Conservation (phyloP, 1,140 invertebrate species). For the Heterodera carotae region DNA sequence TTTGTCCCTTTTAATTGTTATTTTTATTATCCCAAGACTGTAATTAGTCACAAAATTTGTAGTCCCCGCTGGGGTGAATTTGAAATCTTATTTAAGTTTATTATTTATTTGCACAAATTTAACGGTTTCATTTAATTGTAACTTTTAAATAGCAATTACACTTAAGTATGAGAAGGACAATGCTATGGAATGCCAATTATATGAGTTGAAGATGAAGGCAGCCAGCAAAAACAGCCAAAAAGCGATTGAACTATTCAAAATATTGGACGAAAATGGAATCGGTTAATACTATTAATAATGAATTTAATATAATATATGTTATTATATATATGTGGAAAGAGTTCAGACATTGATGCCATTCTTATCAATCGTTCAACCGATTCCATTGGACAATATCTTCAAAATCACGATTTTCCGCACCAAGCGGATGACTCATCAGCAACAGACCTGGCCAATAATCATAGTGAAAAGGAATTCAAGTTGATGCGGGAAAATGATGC, state of each 20-base stretch:
- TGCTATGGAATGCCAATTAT: slow-evolving; percentile 17
- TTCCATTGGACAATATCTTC: background rate
- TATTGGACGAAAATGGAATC: slow-evolving; percentile 31
- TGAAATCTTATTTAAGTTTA: no score
- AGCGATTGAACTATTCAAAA: slow-evolving; percentile 28
- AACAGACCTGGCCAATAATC: background rate
- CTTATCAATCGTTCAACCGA: background rate
- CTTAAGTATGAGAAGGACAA: slow-evolving; percentile 36
- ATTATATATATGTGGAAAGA: background rate
- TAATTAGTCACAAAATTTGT: no score
- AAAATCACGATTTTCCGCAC: background rate
- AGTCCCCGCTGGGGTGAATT: no score
- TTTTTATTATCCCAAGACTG: no score
- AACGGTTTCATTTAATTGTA: background rate
- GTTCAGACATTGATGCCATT: slow-evolving; percentile 27
- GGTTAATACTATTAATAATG: no score
- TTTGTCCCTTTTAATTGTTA: no score
- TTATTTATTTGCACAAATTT: no score
- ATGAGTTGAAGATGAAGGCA: slow-evolving; percentile 15
- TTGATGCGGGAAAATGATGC: slow-evolving; percentile 33
- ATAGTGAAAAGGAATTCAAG: slow-evolving; percentile 16
- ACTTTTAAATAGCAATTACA: background rate
- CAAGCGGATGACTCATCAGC: background rate
- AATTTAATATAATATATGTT: slow-evolving; percentile 1
- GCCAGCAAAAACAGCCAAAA: slow-evolving; percentile 17